phyloP scores from a whole-genome alignment of 2,113 vertebrate genomes.

The Heloderma charlesbogerti region DNA sequence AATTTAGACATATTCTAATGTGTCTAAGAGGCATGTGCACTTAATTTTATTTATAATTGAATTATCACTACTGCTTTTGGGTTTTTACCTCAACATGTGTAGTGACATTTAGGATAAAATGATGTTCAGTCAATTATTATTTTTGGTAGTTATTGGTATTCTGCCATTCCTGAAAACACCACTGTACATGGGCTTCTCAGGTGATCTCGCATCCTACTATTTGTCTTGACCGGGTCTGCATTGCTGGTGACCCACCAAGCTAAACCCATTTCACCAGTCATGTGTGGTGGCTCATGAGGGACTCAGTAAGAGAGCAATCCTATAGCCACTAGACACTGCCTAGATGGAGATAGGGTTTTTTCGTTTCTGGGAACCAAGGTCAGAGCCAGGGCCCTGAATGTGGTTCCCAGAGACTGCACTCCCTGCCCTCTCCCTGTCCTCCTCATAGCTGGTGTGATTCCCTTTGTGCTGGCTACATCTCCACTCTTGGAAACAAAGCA shows the following conservation, averaged over 20 bases:
- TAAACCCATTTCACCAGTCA: not conserved
- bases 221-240: not conserved
- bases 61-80: not conserved
- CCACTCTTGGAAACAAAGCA: no score
- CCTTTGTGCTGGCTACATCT: no score
- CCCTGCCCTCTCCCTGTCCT: no score
- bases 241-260: not conserved
- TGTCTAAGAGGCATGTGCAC: not conserved
- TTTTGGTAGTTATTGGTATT: not conserved
- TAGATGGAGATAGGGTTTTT: no score
- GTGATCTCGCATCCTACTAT: not conserved
- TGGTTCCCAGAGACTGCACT: no score
- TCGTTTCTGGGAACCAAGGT: no score
- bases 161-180: not conserved
- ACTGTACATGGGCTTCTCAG: no score
- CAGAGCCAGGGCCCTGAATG: no score
- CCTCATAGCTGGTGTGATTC: no score
- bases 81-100: conserved; percentile 9
- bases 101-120: not conserved
- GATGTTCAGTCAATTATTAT: not conserved
- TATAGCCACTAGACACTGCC: no score
- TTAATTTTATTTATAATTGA: conserved; percentile 32
- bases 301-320: no score
- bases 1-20: not conserved
- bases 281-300: not conserved